phyloP scores from a whole-genome alignment of 2,888 invertebrate species.

The Himalopsyche anomala region DNA sequence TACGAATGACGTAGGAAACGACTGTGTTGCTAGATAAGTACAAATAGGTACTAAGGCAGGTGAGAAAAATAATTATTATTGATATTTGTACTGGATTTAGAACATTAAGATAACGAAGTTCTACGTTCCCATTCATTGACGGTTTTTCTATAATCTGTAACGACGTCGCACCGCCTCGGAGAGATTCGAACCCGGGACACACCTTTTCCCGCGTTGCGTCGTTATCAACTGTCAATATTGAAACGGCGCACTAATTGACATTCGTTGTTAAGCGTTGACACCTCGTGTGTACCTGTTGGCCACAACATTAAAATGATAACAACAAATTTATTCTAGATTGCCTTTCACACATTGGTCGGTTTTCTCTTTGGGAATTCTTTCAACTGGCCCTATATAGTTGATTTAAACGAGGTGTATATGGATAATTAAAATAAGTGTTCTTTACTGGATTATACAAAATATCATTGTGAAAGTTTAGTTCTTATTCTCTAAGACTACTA shows the following conservation, averaged over 20 bases:
- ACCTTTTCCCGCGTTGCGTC: slow-evolving; percentile 27
- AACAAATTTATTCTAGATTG: slow-evolving; percentile 29
- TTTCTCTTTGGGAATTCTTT: background rate
- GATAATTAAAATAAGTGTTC: no score
- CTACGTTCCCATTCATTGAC: background rate
- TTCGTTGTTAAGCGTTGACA: slow-evolving; percentile 24
- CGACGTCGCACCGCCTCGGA: background rate
- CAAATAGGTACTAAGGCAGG: background rate
- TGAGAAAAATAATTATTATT: slow-evolving; percentile 35
- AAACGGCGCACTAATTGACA: slow-evolving; percentile 38
- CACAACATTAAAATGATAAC: slow-evolving; percentile 32
- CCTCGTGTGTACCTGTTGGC: background rate
- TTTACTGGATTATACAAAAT: no score
- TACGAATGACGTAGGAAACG: no score
- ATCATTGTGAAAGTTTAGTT: no score
- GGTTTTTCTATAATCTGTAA: background rate
- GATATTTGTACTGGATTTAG: slow-evolving; percentile 11
- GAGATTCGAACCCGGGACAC: slow-evolving; percentile 19
- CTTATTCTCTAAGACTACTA: no score
- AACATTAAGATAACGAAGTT: slow-evolving; percentile 32
- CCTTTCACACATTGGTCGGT: background rate
- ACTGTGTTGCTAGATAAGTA: background rate
- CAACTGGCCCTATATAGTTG: no score
- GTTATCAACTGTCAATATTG: slow-evolving; percentile 41
- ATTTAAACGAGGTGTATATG: no score